Evolutionary conservation across 2,797 vertebrate genomes (phyloP), one percentile per base, ranked within the genome.

Genomic region (Sternotherus odoratus): DNA sequence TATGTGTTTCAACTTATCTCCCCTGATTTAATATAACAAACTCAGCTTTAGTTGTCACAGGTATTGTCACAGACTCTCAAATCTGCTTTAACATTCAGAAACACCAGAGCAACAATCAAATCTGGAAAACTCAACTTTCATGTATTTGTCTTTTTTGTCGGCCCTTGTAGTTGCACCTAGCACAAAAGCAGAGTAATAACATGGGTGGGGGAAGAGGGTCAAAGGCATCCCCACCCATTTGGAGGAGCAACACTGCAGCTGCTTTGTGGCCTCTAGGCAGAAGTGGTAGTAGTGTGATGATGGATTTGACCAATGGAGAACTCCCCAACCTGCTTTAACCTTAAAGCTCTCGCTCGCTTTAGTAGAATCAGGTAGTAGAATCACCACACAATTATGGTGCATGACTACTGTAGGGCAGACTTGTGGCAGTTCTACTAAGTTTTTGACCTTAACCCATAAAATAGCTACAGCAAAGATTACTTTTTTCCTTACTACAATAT

Each of bases 151-250:
- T 66, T 15, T 24, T 11, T 39, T 39, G 16, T 72, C 8, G 36
- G 19, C 19, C 36, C 66, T 69, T 19, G 21, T 69, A 23, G 10
- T 69, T 36, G 36, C 5, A 8, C 11, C 23, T 83, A 53, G 66
- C 23, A 85, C 16, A 85, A 88, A 87, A 19, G 17, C 19, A 43
- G 56, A 77, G 39, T 26, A 39, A 56, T 33, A 11, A 10, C 28
- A 0, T 36, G 0, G 23, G 83, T 43, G 2, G 15, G 53, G 12
- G 16, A 53, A 53, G 4, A 83, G 2, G 24, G 72, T 48, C 13
- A 48, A 75, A 72, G 24, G 12, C 39, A 12, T 75, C 43, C 13
- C 39, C 2, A 3, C 26, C 43, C 23, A 26, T 23, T 21, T 36
- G 66, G 66, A 69, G 11, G 66, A 23, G 9, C 23, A 21, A 69